Base-by-base conservation (phyloP, 1,140 invertebrate species). In the Rhizoglyphus robini region DNA sequence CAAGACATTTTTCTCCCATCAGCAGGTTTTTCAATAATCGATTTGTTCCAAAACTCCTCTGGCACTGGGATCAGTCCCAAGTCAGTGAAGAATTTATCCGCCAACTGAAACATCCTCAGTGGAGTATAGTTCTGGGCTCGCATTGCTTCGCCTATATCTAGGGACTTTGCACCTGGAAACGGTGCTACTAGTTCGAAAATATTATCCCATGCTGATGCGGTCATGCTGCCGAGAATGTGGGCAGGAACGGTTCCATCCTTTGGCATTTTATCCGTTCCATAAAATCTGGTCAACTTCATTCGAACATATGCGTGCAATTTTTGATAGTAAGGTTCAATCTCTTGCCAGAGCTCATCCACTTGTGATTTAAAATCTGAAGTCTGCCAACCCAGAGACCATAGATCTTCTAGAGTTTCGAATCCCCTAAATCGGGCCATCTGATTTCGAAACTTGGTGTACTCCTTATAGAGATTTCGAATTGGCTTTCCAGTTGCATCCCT, bases 181-280 rank as follows among this genome's bases (percentile, higher is more conserved):
- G 91, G 91, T 13, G 83, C 78, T 0, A 83, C 82, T 15, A 88
- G 79, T 54, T 91, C 86, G 54, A 88, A 84, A 31, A 94, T 81
- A 70, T 88, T 85, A n/a, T 76, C 78, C 91, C 91, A 96, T 0
- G 81, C 80, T 76, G 95, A 90, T 0, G 87, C 88, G 90, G 90
- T 95, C 86, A 96, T 89, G 72, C 95, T 93, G 64, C 48, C 66
- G 8, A 95, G 79, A 1, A 96, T 76, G 81, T 96, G 91, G n/a
- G 90, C 90, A 0, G 91, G 91, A 63, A 96, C 87, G 0, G 88
- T 86, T 25, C 87, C 87, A 62, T 81, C 82, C 2, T 34, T 60
- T n/a, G 69, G 48, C 49, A 71, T 71, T 46, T 76, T 72, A n/a
- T 71, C 68, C 38, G 60, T 68, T 5, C 59, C 66, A 23, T 66